Percentiles rank a stretch among this genome's conserved stretches.
Evolutionary conservation across 2,113 vertebrate genomes (phyloP).

Genomic region (Muntiacus reevesi): DNA sequence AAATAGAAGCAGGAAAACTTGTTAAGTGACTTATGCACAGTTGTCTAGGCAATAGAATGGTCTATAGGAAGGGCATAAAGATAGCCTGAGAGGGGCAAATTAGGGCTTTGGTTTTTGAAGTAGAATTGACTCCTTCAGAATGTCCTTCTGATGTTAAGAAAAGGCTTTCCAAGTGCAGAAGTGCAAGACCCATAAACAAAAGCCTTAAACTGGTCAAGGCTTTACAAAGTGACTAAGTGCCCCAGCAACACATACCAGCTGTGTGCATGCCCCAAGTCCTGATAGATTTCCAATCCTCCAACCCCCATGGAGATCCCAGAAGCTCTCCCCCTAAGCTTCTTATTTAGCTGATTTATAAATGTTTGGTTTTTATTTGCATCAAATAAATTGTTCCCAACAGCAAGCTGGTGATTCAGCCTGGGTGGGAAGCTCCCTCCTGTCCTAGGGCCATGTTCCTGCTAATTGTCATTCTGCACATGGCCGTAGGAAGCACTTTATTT

Average conservation of each 20-base stretch:
- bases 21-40: not conserved
- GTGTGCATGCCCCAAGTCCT: constrained; percentile 7
- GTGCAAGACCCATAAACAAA: not conserved
- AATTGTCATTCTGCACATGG: constrained; percentile 29
- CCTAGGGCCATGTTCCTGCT: constrained; percentile 7
- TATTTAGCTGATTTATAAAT: constrained; percentile 53
- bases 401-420: constrained; percentile 34
- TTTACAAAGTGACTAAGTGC: not conserved
- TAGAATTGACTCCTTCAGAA: not conserved
- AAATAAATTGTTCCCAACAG: constrained; percentile 56
- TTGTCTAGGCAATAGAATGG: not conserved
- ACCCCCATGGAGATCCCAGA: constrained; percentile 32
- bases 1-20: not conserved
- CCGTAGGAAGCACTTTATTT: constrained; percentile 60
- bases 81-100: not conserved
- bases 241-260: constrained; percentile 40
- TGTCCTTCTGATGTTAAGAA: not conserved
- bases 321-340: constrained; percentile 38
- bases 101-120: not conserved
- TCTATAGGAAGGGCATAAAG: not conserved
- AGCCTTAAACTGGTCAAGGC: not conserved
- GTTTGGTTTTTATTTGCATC: constrained; percentile 31
- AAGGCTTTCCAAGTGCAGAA: not conserved
- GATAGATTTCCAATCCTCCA: constrained; percentile 32
- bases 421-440: constrained; percentile 39